phyloP scores from a whole-genome alignment of 2,113 vertebrate species.

The Esox niger region DNA sequence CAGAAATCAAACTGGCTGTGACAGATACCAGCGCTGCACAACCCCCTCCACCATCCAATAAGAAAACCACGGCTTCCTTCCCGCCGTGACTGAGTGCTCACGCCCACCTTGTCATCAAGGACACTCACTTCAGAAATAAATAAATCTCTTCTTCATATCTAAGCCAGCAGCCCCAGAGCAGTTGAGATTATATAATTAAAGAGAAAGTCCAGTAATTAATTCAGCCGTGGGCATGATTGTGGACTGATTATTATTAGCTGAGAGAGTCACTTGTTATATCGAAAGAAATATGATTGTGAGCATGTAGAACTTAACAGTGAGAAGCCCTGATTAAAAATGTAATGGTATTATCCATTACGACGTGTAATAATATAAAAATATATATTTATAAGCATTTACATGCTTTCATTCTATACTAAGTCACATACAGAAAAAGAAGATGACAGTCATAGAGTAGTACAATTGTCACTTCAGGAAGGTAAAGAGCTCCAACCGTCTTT shows the following conservation, averaged over 20 bases:
- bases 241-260: neutral
- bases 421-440: too few relatives aligned
- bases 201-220: slow-evolving; percentile 2
- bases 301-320: neutral
- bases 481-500: too few relatives aligned
- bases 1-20: neutral
- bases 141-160: slow-evolving; percentile 47
- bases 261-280: slow-evolving; percentile 2
- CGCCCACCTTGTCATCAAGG: slow-evolving; percentile 41
- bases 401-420: too few relatives aligned
- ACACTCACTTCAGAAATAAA: slow-evolving; percentile 47
- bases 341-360: neutral
- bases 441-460: too few relatives aligned
- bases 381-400: too few relatives aligned
- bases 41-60: neutral
- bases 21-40: neutral
- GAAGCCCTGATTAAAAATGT: neutral
- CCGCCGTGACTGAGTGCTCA: neutral
- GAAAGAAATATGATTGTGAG: neutral
- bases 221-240: neutral
- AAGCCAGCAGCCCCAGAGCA: slow-evolving; percentile 26
- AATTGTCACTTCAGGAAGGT: too few relatives aligned
- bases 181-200: slow-evolving; percentile 6
- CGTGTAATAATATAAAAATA: too few relatives aligned
- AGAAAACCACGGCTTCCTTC: slow-evolving; percentile 13